Evolutionary conservation across 2,113 vertebrate species (phyloP), one percentile per base, ranked within the genome.

Genomic region (Ageneiosus marmoratus): DNA sequence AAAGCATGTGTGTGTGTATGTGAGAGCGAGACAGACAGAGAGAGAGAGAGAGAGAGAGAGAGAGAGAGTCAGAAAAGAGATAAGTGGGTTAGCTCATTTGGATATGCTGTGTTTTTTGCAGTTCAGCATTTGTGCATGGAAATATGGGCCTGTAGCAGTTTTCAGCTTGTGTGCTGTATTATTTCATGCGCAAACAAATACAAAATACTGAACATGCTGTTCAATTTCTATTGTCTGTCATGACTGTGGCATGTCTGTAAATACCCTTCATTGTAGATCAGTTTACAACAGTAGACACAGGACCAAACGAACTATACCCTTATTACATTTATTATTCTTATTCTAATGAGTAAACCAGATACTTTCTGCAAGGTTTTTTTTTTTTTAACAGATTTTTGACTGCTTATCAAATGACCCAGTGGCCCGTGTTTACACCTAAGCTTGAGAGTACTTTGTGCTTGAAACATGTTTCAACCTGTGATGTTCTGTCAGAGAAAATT

Each of bases 111-210:
- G 46, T 48, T 48, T 53, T 48, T 65, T 65, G 77, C 70, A 74
- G 78, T 46, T 80, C 41, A 76, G 16, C 79, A 60, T 79, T 83
- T 78, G 22, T 34, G 16, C 55, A 67, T 86, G 83, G 81, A 89
- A 86, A 84, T 87, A 80, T 88, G 72, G 41, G 83, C 82, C 83
- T 87, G 86, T 20, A 60, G 81, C 51, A 44, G 24, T 72, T 60
- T 63, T 51, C 51, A 77, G 27, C 29, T 41, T 62, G 32, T 44
- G 22, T 53, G 22, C 37, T 41, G 27, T 50, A 69, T 37, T 58
- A 41, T n/a, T 56, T 55, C 44, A 27, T 74, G 10, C 11, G 24
- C 32, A 44, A n/a, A 20, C 44, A 63, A 62, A 50, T 70, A 12
- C 13, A 37, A 24, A 75, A 53, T 22, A 22, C 3, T 2, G 65